Evolutionary conservation across 2,888 invertebrate genomes (phyloP).

Genomic region (Hydrotaea cyrtoneurina): DNA sequence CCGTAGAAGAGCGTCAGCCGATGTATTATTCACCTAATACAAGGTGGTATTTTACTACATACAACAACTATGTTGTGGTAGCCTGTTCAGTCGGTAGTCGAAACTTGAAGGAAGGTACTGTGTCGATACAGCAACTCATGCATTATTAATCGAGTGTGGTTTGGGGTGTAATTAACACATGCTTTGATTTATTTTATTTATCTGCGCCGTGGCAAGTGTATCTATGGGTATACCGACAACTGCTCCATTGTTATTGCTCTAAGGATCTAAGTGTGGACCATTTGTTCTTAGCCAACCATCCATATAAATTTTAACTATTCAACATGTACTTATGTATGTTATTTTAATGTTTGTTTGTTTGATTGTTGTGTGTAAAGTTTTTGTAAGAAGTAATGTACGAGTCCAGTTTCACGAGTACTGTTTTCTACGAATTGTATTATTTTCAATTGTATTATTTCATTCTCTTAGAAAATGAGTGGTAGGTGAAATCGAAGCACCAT

Average conservation of each 20-base stretch:
- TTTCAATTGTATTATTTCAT: no score
- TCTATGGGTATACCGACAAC: not conserved
- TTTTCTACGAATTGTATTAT: no score
- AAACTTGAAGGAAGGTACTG: not conserved
- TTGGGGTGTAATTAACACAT: slow-evolving; percentile 76
- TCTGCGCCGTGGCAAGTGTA: slow-evolving; percentile 57
- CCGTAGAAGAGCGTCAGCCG: not conserved
- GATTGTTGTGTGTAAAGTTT: not conserved
- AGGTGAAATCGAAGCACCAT: no score
- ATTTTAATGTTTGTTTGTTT: not conserved
- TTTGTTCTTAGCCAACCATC: not conserved
- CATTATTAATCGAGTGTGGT: slow-evolving; percentile 69
- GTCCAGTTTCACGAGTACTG: no score
- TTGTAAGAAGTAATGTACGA: no score
- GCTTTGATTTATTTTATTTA: slow-evolving; percentile 79
- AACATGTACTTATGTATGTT: not conserved
- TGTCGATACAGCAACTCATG: slow-evolving; percentile 16
- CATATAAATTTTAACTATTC: slow-evolving; percentile 1
- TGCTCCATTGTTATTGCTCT: not conserved
- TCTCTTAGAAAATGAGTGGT: no score
- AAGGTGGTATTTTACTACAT: not conserved
- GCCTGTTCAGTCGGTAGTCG: slow-evolving; percentile 8
- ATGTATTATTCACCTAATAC: not conserved
- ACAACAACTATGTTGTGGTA: not conserved
- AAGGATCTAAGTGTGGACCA: not conserved